A percentile compares a stretch with the other conserved stretches of the same genome.
These are phyloP conservation scores for Heterotilapia buettikoferi DNA, from an alignment of 2,113 vertebrate genomes.

Conservation along the genomic window DNA sequence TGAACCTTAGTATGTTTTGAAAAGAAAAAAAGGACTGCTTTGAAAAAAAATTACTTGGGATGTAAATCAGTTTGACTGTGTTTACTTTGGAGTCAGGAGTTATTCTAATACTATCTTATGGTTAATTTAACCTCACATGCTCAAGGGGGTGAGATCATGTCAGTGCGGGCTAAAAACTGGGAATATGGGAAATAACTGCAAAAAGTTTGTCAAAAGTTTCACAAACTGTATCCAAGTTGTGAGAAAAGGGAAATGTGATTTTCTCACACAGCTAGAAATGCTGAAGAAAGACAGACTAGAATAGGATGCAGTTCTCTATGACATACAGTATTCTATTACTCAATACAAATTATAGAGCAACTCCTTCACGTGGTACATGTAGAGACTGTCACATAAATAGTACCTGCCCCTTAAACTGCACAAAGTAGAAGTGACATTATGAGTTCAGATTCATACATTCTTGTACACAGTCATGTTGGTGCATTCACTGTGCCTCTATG, in stretches of 20 bases:
- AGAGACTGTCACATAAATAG: neutral
- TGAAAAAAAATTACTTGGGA: neutral
- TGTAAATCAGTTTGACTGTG: neutral
- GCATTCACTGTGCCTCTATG: neutral
- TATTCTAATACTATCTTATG: neutral
- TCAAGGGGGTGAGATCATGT: neutral
- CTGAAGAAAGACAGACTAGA: neutral
- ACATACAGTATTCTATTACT: neutral
- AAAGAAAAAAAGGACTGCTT: accelerated
- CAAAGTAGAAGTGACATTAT: neutral
- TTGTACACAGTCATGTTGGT: neutral
- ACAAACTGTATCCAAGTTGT: neutral
- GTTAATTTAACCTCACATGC: neutral
- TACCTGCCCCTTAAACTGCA: neutral
- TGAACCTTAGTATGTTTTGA: neutral
- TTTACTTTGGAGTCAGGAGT: neutral
- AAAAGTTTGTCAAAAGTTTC: neutral
- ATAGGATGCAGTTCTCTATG: neutral
- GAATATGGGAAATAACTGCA: neutral
- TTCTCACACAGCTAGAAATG: neutral
- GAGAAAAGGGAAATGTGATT: neutral
- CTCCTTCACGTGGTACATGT: neutral
- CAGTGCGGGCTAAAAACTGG: neutral
- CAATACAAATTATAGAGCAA: neutral
- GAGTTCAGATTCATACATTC: neutral